phyloP scores from a whole-genome alignment of 1,140 invertebrate species.

The Camponotus pennsylvanicus region DNA sequence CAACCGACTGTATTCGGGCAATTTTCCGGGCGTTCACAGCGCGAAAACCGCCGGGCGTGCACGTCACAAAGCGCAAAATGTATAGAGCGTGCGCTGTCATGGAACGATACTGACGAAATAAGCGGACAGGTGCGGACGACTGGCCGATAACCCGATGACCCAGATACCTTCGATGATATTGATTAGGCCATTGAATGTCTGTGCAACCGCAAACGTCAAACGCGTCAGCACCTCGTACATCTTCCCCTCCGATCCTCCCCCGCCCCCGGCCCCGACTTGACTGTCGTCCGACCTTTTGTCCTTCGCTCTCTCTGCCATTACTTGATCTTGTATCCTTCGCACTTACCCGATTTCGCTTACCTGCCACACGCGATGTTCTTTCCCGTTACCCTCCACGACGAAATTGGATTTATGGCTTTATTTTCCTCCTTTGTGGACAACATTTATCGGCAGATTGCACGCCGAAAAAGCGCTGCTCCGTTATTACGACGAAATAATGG shows the following conservation, averaged over 20 bases:
- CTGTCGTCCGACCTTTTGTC: neutral
- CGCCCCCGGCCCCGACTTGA: neutral
- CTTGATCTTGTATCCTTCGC: slow-evolving; percentile 13
- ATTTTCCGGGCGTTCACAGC: slow-evolving; percentile 47
- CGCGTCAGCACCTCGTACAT: neutral
- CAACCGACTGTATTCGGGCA: slow-evolving; percentile 34
- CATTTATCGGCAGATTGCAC: slow-evolving; percentile 71
- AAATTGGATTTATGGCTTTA: slow-evolving; percentile 76
- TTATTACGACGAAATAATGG: slow-evolving; percentile 71
- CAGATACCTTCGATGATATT: slow-evolving; percentile 68
- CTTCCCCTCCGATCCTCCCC: neutral
- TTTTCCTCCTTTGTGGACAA: slow-evolving; percentile 70
- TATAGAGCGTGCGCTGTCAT: slow-evolving; percentile 30
- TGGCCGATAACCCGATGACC: slow-evolving; percentile 69
- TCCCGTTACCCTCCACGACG: slow-evolving; percentile 28
- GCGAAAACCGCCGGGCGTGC: slow-evolving; percentile 29
- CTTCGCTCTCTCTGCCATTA: neutral
- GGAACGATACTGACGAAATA: slow-evolving; percentile 47
- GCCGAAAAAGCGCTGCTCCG: slow-evolving; percentile 38
- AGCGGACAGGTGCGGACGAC: slow-evolving; percentile 62
- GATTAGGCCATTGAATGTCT: slow-evolving; percentile 66
- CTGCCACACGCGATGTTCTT: neutral
- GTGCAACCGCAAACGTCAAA: slow-evolving; percentile 49
- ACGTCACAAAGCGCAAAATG: slow-evolving; percentile 32
- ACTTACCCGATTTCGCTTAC: slow-evolving; percentile 34